Percentiles rank a stretch among this genome's conserved stretches.
phyloP scores from a whole-genome alignment of 2,888 invertebrate genomes.

The Odontocolon sp. region DNA sequence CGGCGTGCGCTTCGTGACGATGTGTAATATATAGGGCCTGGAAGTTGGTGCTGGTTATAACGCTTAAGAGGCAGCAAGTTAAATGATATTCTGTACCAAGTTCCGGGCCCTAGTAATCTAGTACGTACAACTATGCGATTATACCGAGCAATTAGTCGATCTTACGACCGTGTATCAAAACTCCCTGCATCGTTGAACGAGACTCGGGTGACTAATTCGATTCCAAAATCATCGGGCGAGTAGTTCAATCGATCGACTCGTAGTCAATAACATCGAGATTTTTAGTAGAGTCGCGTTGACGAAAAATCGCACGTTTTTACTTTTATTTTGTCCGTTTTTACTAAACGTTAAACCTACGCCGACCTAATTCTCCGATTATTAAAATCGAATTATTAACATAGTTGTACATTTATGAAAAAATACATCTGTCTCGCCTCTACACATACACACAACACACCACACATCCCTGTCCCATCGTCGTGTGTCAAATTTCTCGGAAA shows the following conservation, averaged over 20 bases:
- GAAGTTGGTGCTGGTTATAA: no score
- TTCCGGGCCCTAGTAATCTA: conserved; percentile 1
- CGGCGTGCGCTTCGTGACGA: conserved; percentile 49
- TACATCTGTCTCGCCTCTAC: conserved; percentile 47
- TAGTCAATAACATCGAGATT: conserved; percentile 45
- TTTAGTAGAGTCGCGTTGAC: conserved; percentile 34
- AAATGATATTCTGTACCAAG: no score
- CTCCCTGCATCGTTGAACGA: conserved; percentile 5
- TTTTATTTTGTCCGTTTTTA: conserved; percentile 14
- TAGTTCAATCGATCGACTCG: conserved; percentile 44
- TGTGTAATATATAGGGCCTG: conserved; percentile 24
- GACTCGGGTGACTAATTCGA: neutral
- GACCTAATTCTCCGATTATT: conserved; percentile 52
- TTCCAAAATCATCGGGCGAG: conserved; percentile 2
- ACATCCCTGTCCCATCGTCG: conserved; percentile 32
- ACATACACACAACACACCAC: conserved; percentile 25
- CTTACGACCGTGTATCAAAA: conserved; percentile 39
- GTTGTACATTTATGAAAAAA: conserved; percentile 33
- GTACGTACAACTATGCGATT: conserved; percentile 32
- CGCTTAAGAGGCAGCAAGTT: no score
- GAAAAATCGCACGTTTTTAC: conserved; percentile 24
- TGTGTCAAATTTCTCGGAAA: conserved; percentile 10
- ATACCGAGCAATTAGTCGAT: conserved; percentile 45
- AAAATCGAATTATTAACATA: conserved; percentile 39
- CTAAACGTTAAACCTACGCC: conserved; percentile 27